Evolutionary conservation across 2,888 invertebrate species (phyloP).

Genomic region (Meghimatium bilineatum): DNA sequence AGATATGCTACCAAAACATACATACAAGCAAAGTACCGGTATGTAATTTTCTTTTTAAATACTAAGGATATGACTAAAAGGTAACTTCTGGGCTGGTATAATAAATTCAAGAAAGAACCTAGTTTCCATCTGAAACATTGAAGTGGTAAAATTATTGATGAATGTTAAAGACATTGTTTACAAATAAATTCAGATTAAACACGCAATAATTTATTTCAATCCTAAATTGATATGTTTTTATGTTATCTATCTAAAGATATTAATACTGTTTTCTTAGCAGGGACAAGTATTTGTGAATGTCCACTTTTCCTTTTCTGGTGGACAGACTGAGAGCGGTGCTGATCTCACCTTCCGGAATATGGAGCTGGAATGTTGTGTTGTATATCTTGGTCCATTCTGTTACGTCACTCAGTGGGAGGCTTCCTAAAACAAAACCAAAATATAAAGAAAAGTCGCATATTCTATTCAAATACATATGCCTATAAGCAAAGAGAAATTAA

Average conservation of each 20-base stretch:
- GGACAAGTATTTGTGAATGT: slow-evolving; percentile 55
- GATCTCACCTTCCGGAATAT: slow-evolving; percentile 55
- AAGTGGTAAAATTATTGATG: too few relatives aligned
- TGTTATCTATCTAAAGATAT: not conserved
- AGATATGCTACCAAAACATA: too few relatives aligned
- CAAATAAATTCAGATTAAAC: not conserved
- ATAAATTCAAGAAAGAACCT: too few relatives aligned
- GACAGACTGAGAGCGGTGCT: slow-evolving; percentile 52
- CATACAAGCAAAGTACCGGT: too few relatives aligned
- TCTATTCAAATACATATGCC: too few relatives aligned
- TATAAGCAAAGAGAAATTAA: too few relatives aligned
- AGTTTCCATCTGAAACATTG: too few relatives aligned
- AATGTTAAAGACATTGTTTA: too few relatives aligned
- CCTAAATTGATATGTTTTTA: not conserved
- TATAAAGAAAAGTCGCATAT: too few relatives aligned
- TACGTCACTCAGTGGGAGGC: slow-evolving; percentile 61
- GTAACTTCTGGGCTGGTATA: too few relatives aligned
- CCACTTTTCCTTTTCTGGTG: slow-evolving; percentile 52
- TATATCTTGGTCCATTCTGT: slow-evolving; percentile 59
- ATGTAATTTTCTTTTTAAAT: too few relatives aligned
- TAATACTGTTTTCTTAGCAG: slow-evolving; percentile 49
- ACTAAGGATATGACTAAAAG: too few relatives aligned
- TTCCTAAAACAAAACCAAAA: slow-evolving; percentile 54
- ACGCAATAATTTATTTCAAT: not conserved
- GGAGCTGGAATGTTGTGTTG: slow-evolving; percentile 62